Percentiles rank a stretch among this genome's conserved stretches.
Conservation (phyloP, 2,797 vertebrate genomes). For the Cheracebus regulus region DNA sequence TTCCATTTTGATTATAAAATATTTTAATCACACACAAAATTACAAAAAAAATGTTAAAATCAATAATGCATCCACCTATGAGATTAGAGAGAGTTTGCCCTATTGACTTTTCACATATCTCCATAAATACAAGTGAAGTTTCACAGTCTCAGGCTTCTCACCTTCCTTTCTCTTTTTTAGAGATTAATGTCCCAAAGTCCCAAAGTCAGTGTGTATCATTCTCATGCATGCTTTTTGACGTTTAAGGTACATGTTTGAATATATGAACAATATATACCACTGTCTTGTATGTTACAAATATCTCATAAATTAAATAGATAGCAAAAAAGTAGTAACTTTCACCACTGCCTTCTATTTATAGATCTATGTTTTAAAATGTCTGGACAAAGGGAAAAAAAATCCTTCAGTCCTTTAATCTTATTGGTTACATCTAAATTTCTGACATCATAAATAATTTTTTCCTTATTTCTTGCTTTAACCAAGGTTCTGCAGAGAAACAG, state of each 20-base stretch:
- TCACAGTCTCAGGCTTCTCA: background rate
- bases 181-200: background rate
- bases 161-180: background rate
- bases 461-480: background rate
- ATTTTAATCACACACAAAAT: background rate
- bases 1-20: constrained; percentile 18
- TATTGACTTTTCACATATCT: background rate
- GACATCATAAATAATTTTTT: background rate
- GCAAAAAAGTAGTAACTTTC: background rate
- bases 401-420: background rate
- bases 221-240: background rate
- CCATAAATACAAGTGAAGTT: background rate
- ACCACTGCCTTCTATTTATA: background rate
- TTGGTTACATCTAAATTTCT: background rate
- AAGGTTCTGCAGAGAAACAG: background rate
- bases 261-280: background rate
- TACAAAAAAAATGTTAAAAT: background rate
- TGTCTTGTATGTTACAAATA: background rate
- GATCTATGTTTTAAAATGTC: background rate
- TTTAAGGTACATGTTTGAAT: background rate
- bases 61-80: background rate
- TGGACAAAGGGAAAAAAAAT: background rate
- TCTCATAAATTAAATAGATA: background rate
- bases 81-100: background rate
- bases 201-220: background rate